Percentiles rank a stretch among this genome's conserved stretches.
Conservation (phyloP, 1,140 invertebrate species). For the Hycleus phaleratus region DNA sequence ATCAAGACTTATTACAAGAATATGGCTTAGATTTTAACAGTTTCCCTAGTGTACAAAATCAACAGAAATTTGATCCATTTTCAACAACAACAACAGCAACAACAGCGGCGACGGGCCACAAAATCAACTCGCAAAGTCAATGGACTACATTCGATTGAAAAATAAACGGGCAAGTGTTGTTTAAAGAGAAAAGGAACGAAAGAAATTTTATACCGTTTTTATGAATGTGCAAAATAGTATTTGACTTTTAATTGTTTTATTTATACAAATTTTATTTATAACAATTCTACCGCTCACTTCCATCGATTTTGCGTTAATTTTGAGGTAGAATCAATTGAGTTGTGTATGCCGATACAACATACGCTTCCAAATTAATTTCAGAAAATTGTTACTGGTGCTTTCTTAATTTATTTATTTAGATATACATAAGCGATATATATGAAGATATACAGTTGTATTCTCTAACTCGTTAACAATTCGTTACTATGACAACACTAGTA, state of each 20-base stretch:
- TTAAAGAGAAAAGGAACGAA: neutral
- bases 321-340: too few relatives aligned
- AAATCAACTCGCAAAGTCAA: constrained; percentile 33
- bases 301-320: too few relatives aligned
- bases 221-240: constrained; percentile 7
- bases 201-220: constrained; percentile 12
- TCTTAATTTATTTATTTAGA: too few relatives aligned
- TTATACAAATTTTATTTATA: constrained; percentile 15
- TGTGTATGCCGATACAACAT: too few relatives aligned
- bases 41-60: constrained; percentile 25
- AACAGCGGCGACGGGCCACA: neutral
- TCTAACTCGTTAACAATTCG: too few relatives aligned
- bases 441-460: too few relatives aligned
- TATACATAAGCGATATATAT: too few relatives aligned
- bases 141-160: constrained; percentile 39
- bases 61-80: constrained; percentile 26
- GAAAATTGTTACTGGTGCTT: too few relatives aligned
- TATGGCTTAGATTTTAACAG: constrained; percentile 49
- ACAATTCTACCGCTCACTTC: too few relatives aligned
- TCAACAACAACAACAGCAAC: neutral
- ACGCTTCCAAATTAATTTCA: too few relatives aligned
- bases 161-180: neutral
- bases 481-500: too few relatives aligned
- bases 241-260: neutral
- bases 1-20: constrained; percentile 48